Evolutionary conservation across 2,113 vertebrate species (phyloP), one percentile per base, ranked within the genome.

Genomic region (Suncus etruscus): DNA sequence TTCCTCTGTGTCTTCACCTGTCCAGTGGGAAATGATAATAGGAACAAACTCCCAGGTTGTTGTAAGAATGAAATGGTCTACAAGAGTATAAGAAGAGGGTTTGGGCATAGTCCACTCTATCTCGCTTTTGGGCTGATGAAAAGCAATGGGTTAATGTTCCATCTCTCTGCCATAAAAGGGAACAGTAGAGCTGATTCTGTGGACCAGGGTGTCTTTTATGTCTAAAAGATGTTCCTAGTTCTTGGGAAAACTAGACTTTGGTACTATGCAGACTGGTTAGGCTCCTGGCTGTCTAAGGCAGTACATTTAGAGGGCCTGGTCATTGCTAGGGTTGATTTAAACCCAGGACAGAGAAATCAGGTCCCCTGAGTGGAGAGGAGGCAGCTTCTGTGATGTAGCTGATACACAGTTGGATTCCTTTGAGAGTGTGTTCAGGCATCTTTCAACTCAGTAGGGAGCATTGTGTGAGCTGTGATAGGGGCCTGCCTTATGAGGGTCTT

Each of bases 1-100:
- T 92, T 83, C 92, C 92, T 95, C 63, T 29, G 45, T 69, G 20
- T 88, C 65, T 88, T 74, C 58, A 25, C 48, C 81, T 90, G 51
- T 80, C 50, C 75, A 75, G 25, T 58, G 70, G 24, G 47, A 86
- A 31, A 48, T 86, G 32, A 45, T 18, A 12, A 20, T 25, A 89
- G 10, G 24, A 75, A 63, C 9, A 29, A 82, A 65, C 4, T 27
- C 29, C 27, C 4, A 76, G 25, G 45, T 63, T 68, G 39, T 72
- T 69, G 10, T 66, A 81, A 77, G 14, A 70, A 58, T 74, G 4
- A 16, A 54, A 10, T 72, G 51, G 14, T 14, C 73, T 68, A 39
- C 39, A 39, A 39, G 39, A 15, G 68, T 47, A 29, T 10, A 8
- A 7, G 45, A 51, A 29, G 48, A 22, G 0, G 31, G 32, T 78